Evolutionary conservation across 2,113 vertebrate species (phyloP).

Genomic region (Psilopsiagon aymara): DNA sequence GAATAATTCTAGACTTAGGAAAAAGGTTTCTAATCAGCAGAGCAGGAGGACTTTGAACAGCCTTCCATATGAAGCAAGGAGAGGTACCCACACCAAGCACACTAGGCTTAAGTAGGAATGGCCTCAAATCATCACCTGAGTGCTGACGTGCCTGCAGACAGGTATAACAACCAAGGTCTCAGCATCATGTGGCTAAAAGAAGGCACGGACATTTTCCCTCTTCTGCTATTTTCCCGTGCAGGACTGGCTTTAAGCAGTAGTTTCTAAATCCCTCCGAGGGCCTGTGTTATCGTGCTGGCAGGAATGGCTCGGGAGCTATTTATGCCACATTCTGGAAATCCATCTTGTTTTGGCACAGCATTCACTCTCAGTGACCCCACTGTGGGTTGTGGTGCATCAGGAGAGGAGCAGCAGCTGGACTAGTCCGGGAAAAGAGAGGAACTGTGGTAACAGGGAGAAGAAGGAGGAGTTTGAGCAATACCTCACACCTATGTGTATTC

Average conservation of each 20-base stretch:
- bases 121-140: neutral
- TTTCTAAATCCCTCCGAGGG: neutral
- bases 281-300: neutral
- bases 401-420: neutral
- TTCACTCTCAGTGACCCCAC: neutral
- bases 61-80: neutral
- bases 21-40: conserved; percentile 17
- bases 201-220: neutral
- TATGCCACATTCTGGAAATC: neutral
- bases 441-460: neutral
- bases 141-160: neutral
- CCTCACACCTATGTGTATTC: neutral
- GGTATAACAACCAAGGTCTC: neutral
- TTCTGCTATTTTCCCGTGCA: neutral
- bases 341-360: neutral
- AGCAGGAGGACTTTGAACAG: conserved; percentile 9
- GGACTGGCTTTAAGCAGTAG: neutral
- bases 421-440: neutral
- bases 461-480: neutral
- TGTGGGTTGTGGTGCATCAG: neutral
- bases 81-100: neutral
- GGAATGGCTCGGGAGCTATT: conserved; percentile 16
- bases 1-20: conserved; percentile 16
- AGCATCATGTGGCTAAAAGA: neutral
- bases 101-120: neutral